A percentile compares a stretch with the other conserved stretches of the same genome.
These are phyloP conservation scores for Agrochola litura DNA, from an alignment of 2,888 invertebrate species.

Conservation along the genomic window DNA sequence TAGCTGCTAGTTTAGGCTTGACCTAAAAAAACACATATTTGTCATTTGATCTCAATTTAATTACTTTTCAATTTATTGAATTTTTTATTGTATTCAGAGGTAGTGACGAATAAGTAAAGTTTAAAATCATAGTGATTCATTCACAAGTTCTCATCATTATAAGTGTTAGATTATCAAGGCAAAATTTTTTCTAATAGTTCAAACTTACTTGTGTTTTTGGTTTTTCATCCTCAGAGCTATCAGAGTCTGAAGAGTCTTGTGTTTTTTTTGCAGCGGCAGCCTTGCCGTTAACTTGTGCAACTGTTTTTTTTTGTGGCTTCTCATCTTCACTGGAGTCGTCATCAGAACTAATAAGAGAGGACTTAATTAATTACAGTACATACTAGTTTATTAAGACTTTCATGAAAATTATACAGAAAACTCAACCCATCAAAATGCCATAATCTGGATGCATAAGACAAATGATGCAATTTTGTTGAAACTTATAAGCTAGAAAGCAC, in stretches of 20 bases:
- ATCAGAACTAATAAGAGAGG: conserved; percentile 49
- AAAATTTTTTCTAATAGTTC: not conserved
- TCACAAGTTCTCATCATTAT: conserved; percentile 76
- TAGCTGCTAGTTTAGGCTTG: conserved; percentile 56
- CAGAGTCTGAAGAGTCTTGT: conserved; percentile 82
- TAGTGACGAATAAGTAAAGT: conserved; percentile 82
- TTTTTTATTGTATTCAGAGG: conserved; percentile 75
- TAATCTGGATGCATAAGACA: no score
- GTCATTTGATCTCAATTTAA: not conserved
- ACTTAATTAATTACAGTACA: not conserved
- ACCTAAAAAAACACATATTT: conserved; percentile 39
- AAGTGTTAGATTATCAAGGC: conserved; percentile 24
- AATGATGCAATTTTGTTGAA: not conserved
- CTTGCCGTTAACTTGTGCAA: conserved; percentile 79
- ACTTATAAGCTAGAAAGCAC: not conserved
- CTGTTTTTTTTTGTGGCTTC: conserved; percentile 72
- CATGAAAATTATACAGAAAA: not conserved
- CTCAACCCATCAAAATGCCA: not conserved
- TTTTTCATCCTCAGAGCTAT: conserved; percentile 84
- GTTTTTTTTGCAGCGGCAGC: conserved; percentile 76
- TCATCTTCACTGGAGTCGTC: conserved; percentile 79
- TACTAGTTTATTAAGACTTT: not conserved
- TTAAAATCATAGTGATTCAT: conserved; percentile 76
- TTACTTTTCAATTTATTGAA: not conserved
- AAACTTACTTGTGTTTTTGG: conserved; percentile 72